A percentile compares a stretch with the other conserved stretches of the same genome.
Conservation (phyloP, 2,797 vertebrate species). For the Melanotaenia nigrans region DNA sequence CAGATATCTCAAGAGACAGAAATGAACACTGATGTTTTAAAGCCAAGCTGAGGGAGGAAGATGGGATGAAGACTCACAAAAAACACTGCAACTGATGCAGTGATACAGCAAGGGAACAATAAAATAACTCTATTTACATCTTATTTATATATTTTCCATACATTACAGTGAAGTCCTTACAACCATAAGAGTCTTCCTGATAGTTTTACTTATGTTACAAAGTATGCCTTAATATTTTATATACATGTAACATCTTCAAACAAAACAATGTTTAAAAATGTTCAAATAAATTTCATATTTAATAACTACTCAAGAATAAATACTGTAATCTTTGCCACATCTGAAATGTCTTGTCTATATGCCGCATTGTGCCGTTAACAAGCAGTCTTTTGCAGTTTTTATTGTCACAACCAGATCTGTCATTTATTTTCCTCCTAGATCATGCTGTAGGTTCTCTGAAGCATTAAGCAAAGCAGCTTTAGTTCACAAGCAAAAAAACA, state of each 20-base stretch:
- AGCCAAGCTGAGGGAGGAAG: constrained; percentile 21
- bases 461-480: constrained; percentile 60
- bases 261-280: constrained; percentile 52
- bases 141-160: constrained; percentile 58
- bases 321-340: constrained; percentile 56
- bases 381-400: constrained; percentile 32
- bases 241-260: constrained; percentile 59
- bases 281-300: constrained; percentile 62
- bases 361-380: constrained; percentile 42
- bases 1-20: constrained; percentile 24
- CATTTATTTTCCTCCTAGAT: constrained; percentile 38
- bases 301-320: constrained; percentile 70
- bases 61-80: constrained; percentile 32
- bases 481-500: constrained; percentile 52
- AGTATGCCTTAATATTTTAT: constrained; percentile 55
- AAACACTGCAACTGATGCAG: constrained; percentile 43
- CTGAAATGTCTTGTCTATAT: constrained; percentile 21
- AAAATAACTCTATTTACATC: constrained; percentile 73
- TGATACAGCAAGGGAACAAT: constrained; percentile 51
- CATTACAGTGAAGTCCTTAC: constrained; percentile 56
- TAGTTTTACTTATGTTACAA: constrained; percentile 70
- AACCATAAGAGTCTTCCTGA: constrained; percentile 52
- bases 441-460: constrained; percentile 37
- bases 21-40: constrained; percentile 4
- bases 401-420: constrained; percentile 23